phyloP scores from a whole-genome alignment of 2,888 invertebrate species.

The Platerodrilus igneus region DNA sequence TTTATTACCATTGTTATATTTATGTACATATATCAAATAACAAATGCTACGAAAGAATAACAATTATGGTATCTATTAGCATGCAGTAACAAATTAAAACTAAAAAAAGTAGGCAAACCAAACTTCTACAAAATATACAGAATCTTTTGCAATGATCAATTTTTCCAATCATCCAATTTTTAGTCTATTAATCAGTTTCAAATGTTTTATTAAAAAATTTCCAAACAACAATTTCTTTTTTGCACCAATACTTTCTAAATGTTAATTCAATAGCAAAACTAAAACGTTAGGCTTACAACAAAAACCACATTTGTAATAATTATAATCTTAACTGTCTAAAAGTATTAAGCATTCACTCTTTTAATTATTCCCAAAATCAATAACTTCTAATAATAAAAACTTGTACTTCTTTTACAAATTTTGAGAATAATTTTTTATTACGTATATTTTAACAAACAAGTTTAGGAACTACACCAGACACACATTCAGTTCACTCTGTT shows the following conservation, averaged over 20 bases:
- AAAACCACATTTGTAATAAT: conserved; percentile 26
- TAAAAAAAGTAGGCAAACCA: too few relatives aligned
- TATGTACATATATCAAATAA: conserved; percentile 10
- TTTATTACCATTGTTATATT: conserved; percentile 10
- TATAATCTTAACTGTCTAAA: background rate
- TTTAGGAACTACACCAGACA: conserved; percentile 31
- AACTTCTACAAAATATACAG: too few relatives aligned
- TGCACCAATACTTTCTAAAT: too few relatives aligned
- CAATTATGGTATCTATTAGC: too few relatives aligned
- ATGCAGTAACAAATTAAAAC: too few relatives aligned
- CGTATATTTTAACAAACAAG: conserved; percentile 18
- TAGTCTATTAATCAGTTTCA: too few relatives aligned
- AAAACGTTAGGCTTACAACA: conserved; percentile 39
- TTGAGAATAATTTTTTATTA: conserved; percentile 20
- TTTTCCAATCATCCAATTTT: too few relatives aligned
- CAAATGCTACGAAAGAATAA: too few relatives aligned
- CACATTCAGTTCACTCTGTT: conserved; percentile 11
- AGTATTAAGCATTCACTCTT: conserved; percentile 8
- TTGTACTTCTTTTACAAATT: conserved; percentile 23
- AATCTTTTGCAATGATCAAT: too few relatives aligned
- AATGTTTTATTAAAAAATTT: too few relatives aligned
- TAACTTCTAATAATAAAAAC: too few relatives aligned
- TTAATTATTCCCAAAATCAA: conserved; percentile 22
- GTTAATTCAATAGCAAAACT: conserved; percentile 40
- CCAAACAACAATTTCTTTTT: too few relatives aligned